phyloP scores from a whole-genome alignment of 2,113 vertebrate genomes.

The Scytalopus superciliaris region DNA sequence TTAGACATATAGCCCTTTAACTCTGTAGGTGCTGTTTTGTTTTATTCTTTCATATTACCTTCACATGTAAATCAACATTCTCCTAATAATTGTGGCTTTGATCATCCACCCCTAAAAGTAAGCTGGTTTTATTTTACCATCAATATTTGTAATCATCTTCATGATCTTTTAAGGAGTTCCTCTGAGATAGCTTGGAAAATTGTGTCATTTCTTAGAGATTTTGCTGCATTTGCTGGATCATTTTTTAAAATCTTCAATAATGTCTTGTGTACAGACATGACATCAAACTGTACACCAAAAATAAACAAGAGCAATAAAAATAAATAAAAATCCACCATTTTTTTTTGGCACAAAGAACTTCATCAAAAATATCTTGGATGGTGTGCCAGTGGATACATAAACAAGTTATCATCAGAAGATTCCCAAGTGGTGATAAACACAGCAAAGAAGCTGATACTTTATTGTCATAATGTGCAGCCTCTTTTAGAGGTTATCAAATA shows the following conservation, averaged over 20 bases:
- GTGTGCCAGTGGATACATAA: not conserved
- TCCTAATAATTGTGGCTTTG: not conserved
- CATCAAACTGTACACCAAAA: not conserved
- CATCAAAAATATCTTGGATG: not conserved
- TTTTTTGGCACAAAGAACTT: not conserved
- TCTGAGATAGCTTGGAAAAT: not conserved
- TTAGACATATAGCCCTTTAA: constrained; percentile 32
- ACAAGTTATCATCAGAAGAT: not conserved
- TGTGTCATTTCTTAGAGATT: not conserved
- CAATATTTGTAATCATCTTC: not conserved
- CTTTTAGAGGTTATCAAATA: not conserved
- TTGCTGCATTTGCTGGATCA: not conserved
- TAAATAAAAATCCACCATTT: not conserved
- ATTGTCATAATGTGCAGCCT: not conserved
- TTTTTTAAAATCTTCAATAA: not conserved
- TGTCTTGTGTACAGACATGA: not conserved
- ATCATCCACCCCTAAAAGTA: not conserved
- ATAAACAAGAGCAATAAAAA: not conserved
- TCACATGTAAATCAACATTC: not conserved
- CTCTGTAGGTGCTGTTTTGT: not conserved
- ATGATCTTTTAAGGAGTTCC: not conserved
- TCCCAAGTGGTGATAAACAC: not conserved
- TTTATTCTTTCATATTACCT: not conserved
- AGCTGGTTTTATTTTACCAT: not conserved
- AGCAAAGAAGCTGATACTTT: not conserved